These are phyloP conservation scores for Pachycephus smyrnensis DNA, from an alignment of 2,888 invertebrate species.

Conservation along the genomic window DNA sequence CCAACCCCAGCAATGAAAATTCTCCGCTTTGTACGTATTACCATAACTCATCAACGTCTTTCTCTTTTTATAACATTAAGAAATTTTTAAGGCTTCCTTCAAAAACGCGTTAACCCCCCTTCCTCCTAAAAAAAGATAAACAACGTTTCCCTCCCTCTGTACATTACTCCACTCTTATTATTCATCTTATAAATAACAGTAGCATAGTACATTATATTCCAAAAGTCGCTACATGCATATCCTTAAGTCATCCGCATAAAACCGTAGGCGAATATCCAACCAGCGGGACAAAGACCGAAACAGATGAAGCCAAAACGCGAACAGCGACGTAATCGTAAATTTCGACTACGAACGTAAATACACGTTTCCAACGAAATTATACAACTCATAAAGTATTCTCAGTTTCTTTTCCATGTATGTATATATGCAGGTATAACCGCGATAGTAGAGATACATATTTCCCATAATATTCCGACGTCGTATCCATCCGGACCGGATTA, in stretches of 20 bases:
- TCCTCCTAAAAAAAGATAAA: no score
- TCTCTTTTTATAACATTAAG: no score
- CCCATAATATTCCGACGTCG: background rate
- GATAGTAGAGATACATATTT: background rate
- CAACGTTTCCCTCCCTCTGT: no score
- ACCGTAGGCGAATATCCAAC: background rate
- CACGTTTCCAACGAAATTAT: conserved; percentile 36
- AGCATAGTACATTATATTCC: background rate
- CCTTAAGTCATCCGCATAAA: background rate
- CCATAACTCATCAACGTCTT: no score
- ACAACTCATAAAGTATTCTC: conserved; percentile 45
- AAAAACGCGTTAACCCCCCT: no score
- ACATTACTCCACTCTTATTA: no score
- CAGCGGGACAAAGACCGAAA: background rate
- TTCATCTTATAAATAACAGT: no score
- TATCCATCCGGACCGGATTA: background rate
- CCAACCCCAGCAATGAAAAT: no score
- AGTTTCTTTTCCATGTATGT: background rate
- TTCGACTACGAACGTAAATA: background rate
- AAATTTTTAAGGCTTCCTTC: no score
- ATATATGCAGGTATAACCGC: background rate
- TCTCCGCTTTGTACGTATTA: no score
- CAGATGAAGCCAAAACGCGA: background rate
- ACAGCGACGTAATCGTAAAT: background rate
- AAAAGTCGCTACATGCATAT: background rate